Percentiles rank a stretch among this genome's conserved stretches.
Conservation (phyloP, 2,888 invertebrate genomes). For the Orchesella flavescens region DNA sequence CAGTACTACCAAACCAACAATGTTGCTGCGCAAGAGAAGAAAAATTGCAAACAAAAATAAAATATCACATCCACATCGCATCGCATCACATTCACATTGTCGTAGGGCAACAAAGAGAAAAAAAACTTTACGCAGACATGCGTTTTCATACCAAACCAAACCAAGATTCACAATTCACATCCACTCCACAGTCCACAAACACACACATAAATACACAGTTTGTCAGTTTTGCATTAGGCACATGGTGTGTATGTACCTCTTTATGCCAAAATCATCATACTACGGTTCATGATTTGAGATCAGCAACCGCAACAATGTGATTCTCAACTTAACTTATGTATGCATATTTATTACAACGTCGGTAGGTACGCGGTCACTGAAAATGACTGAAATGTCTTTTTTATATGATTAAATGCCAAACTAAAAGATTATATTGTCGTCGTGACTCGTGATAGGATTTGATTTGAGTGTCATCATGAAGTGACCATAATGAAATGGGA, state of each 20-base stretch:
- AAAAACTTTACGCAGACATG: background rate
- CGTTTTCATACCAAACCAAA: background rate
- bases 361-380: too few relatives aligned
- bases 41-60: background rate
- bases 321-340: background rate
- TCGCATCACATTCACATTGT: constrained; percentile 25
- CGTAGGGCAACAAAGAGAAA: constrained; percentile 40
- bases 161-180: background rate
- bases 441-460: too few relatives aligned
- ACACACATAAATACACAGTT: background rate
- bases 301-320: constrained; percentile 22
- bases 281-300: background rate
- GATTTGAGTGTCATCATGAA: too few relatives aligned
- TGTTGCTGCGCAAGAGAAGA: background rate
- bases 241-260: background rate
- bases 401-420: too few relatives aligned
- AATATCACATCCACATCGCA: too few relatives aligned
- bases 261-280: background rate
- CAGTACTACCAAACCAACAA: constrained; percentile 18
- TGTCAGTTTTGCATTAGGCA: background rate
- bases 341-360: too few relatives aligned
- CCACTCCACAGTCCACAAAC: too few relatives aligned
- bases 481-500: too few relatives aligned
- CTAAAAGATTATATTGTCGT: too few relatives aligned
- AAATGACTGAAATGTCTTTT: too few relatives aligned